A percentile compares a stretch with the other conserved stretches of the same genome.
Conservation (phyloP, 2,113 vertebrate genomes). For the Symphodus melops region DNA sequence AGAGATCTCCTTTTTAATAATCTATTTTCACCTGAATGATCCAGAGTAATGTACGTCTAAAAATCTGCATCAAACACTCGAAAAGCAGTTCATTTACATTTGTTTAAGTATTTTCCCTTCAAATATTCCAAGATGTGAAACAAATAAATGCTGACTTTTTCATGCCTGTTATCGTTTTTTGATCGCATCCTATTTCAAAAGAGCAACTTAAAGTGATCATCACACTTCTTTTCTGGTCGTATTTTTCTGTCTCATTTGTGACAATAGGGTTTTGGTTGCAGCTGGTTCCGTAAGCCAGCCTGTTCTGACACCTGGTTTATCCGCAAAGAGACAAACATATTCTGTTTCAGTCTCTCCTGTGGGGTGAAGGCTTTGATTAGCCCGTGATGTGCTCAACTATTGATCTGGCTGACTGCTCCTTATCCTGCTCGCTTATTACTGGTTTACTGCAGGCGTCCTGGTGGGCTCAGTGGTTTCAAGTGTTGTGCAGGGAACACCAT, state of each 20-base stretch:
- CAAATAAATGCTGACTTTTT: neutral
- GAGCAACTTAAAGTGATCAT: too few species aligned
- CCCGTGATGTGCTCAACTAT: constrained; percentile 66
- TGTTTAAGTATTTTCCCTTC: neutral
- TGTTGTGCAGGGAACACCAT: constrained; percentile 48
- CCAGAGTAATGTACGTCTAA: neutral
- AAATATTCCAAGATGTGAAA: neutral
- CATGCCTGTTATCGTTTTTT: too few species aligned
- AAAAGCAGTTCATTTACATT: neutral
- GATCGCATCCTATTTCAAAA: too few species aligned
- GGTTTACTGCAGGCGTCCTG: constrained; percentile 58
- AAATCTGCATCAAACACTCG: neutral
- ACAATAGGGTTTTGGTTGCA: constrained; percentile 47
- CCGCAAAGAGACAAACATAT: constrained; percentile 52
- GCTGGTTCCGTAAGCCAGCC: constrained; percentile 55
- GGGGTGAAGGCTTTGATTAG: constrained; percentile 68
- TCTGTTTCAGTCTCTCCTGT: constrained; percentile 51
- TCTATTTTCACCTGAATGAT: neutral
- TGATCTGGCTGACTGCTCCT: constrained; percentile 71
- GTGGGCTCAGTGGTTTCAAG: constrained; percentile 52
- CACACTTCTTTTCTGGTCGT: neutral
- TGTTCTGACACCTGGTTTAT: constrained; percentile 50
- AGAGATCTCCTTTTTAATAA: neutral
- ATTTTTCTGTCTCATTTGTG: constrained; percentile 6
- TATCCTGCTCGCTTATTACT: constrained; percentile 68